Evolutionary conservation across 2,888 invertebrate species (phyloP), one percentile per base, ranked within the genome.

Genomic region (Sphinx pinastri): DNA sequence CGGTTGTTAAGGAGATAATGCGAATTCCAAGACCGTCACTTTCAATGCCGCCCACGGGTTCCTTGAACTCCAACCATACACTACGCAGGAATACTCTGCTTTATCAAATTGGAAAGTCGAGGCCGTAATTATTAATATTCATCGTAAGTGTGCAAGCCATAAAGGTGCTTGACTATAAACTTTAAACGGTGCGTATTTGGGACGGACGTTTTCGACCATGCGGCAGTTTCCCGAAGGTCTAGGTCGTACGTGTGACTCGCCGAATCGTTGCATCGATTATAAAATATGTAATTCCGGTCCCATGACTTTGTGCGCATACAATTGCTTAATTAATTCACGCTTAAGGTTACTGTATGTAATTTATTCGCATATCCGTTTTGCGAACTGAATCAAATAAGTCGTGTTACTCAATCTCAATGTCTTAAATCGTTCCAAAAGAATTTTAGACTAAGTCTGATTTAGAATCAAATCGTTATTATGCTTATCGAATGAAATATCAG

Each of bases 41-140:
- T 60, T 70, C 52, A 59, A 70, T 59, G 52, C 52, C 67, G 67
- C 67, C 67, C 67, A 58, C 67, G 45, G 71, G 71, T 76, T 73
- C 72, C 74, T 76, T 74, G 73, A 74, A 72, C 73, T 71, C 70
- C 66, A 67, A 63, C 70, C 71, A 68, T 69, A 70, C 14, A 19
- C 3, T 70, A 70, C 72, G 74, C 31, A 68, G 68, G 19, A 63
- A 19, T 49, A 63, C 63, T 71, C 54, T 60, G 49, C 11, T 19
- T 55, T 55, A 67, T 60, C 68, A 66, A 71, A 69, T 77, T 75
- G 71, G 76, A 75, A 77, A 75, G 74, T 72, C 70, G 71, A 71
- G 70, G 68, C 70, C 74, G 71, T 74, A 73, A 75, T 76, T 76
- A 73, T 63, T 47, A 63, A 63, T 63, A 63, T 63, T 63, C 63